A percentile compares a stretch with the other conserved stretches of the same genome.
Conservation (phyloP, 1,140 invertebrate genomes). For the Chironomus tepperi region DNA sequence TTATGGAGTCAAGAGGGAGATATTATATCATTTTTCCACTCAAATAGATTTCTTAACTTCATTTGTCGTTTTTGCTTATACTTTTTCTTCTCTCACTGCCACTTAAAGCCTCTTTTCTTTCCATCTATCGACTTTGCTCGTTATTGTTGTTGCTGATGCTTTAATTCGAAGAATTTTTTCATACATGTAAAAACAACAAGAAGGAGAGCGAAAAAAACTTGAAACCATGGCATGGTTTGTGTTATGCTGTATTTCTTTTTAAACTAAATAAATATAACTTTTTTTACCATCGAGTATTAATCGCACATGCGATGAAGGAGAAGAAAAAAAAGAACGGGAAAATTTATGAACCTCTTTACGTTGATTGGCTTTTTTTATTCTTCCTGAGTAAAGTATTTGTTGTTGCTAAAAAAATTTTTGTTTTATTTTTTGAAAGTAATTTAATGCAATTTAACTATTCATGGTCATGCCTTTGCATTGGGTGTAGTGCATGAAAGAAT, state of each 20-base stretch:
- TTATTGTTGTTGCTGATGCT: not conserved
- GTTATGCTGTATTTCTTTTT: conserved; percentile 7
- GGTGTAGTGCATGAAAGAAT: no score
- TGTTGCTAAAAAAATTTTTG: no score
- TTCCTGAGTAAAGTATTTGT: not conserved
- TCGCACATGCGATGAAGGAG: conserved; percentile 11
- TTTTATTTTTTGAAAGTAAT: no score
- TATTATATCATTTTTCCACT: conserved; percentile 9
- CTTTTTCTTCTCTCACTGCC: not conserved
- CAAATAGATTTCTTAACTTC: not conserved
- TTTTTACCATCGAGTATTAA: conserved; percentile 13
- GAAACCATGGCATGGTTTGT: not conserved
- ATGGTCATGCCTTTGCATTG: no score
- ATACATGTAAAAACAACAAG: not conserved
- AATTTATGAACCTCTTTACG: conserved; percentile 13
- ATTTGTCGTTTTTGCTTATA: not conserved
- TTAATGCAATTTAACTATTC: no score
- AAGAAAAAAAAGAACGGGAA: conserved; percentile 4
- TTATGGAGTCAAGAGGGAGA: not conserved
- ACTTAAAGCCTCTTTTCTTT: not conserved
- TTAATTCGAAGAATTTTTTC: not conserved
- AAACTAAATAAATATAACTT: conserved; percentile 10
- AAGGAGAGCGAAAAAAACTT: conserved; percentile 1
- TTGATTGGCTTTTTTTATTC: conserved; percentile 3
- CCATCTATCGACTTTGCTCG: not conserved